Evolutionary conservation across 35 echinoderm and acorn worm genomes (phyloP).

Genomic region (Amphiura filiformis): DNA sequence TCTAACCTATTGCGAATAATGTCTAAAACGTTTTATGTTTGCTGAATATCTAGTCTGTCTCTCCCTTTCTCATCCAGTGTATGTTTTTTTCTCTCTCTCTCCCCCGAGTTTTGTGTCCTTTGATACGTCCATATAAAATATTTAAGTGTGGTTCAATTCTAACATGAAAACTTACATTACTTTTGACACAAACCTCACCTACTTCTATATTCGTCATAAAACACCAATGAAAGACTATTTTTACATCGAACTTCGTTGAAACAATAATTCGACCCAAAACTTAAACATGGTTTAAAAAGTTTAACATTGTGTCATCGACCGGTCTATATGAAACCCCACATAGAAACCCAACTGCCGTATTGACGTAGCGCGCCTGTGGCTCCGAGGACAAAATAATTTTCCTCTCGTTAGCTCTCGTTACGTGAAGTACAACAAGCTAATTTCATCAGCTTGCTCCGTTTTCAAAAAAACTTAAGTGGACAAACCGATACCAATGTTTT

Average conservation of each 20-base stretch:
- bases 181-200: too few relatives aligned
- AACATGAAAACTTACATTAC: not conserved
- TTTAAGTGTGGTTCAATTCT: not conserved
- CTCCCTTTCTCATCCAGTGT: too few relatives aligned
- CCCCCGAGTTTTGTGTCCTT: too few relatives aligned
- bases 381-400: not conserved
- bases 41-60: too few relatives aligned
- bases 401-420: not conserved
- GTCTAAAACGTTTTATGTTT: too few relatives aligned
- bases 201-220: not conserved
- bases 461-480: not conserved
- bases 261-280: not conserved
- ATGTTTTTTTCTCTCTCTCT: too few relatives aligned
- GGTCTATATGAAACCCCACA: not conserved
- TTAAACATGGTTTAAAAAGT: not conserved
- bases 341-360: not conserved
- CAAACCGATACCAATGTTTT: not conserved
- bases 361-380: not conserved
- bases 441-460: not conserved
- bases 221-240: not conserved
- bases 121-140: too few relatives aligned
- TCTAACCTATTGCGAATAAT: too few relatives aligned
- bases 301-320: not conserved
- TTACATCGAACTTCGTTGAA: not conserved
- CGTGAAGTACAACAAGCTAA: not conserved